Evolutionary conservation across 2,113 vertebrate genomes (phyloP).

Genomic region (Sylvicapra grimmia): DNA sequence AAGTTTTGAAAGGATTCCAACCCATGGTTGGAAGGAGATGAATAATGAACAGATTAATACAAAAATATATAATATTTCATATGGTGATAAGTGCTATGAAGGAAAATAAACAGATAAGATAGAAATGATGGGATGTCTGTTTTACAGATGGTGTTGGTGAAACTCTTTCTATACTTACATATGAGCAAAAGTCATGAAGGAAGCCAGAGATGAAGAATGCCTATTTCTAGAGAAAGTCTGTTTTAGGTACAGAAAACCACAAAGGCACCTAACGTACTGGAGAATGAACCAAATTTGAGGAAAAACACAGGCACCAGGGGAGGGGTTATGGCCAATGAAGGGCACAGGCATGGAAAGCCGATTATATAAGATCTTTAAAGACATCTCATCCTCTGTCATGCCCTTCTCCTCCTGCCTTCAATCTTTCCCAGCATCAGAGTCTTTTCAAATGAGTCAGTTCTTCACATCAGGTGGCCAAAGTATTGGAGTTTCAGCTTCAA

Average conservation of each 20-base stretch:
- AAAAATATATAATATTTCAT: not conserved
- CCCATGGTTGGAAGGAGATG: not conserved
- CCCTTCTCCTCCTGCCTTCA: not conserved
- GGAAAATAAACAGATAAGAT: not conserved
- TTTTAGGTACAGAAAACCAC: not conserved
- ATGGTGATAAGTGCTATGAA: not conserved
- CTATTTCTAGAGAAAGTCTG: not conserved
- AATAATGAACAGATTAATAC: not conserved
- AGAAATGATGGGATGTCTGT: not conserved
- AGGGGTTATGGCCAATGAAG: not conserved
- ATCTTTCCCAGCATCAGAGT: not conserved
- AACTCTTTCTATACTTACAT: not conserved
- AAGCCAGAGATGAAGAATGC: not conserved
- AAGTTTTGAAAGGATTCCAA: not conserved
- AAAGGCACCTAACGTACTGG: not conserved
- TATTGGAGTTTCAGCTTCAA: not conserved
- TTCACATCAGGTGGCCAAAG: not conserved
- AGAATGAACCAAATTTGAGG: not conserved
- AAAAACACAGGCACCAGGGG: not conserved
- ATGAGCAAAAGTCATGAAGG: not conserved
- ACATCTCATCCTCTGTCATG: not conserved
- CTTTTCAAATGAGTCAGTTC: not conserved
- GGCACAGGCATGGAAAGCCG: not conserved
- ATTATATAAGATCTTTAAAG: not conserved
- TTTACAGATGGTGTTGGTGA: not conserved